phyloP scores from a whole-genome alignment of 2,888 invertebrate genomes.

The Microplitis manilae region DNA sequence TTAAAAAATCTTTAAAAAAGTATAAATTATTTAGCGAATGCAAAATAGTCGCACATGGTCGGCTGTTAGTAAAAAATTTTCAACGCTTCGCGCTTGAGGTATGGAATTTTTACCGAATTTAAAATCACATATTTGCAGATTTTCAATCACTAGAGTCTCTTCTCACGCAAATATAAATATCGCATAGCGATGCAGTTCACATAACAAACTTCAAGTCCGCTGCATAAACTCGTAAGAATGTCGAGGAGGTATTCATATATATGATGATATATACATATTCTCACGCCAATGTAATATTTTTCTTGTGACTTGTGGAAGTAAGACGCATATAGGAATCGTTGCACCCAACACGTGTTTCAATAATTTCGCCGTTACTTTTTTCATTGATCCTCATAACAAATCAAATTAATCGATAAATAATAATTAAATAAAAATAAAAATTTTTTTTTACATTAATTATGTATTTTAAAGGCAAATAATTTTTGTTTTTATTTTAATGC shows the following conservation, averaged over 20 bases:
- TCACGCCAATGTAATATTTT: constrained; percentile 19
- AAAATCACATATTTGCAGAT: not conserved
- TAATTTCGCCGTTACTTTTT: constrained; percentile 8
- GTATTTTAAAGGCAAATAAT: not conserved
- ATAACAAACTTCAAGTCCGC: constrained; percentile 23
- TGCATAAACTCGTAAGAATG: constrained; percentile 48
- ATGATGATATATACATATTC: constrained; percentile 7
- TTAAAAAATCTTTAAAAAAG: too few species aligned
- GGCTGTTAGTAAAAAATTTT: too few species aligned
- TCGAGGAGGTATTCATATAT: not conserved
- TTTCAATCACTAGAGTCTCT: not conserved
- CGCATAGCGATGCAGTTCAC: not conserved
- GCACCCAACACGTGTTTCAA: constrained; percentile 17
- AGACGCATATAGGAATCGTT: constrained; percentile 26
- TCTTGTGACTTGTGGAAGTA: constrained; percentile 21
- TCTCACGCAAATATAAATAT: constrained; percentile 4
- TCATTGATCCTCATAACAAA: not conserved
- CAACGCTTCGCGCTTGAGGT: too few species aligned
- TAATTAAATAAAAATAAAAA: not conserved
- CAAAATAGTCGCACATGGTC: too few species aligned
- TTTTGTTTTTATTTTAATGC: not conserved
- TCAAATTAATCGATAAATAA: not conserved
- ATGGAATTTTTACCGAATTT: too few species aligned
- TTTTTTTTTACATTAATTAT: not conserved
- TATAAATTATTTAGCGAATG: too few species aligned